Percentiles rank a stretch among this genome's conserved stretches.
phyloP scores from a whole-genome alignment of 2,888 invertebrate species.

The Acrobeloides nanus region DNA sequence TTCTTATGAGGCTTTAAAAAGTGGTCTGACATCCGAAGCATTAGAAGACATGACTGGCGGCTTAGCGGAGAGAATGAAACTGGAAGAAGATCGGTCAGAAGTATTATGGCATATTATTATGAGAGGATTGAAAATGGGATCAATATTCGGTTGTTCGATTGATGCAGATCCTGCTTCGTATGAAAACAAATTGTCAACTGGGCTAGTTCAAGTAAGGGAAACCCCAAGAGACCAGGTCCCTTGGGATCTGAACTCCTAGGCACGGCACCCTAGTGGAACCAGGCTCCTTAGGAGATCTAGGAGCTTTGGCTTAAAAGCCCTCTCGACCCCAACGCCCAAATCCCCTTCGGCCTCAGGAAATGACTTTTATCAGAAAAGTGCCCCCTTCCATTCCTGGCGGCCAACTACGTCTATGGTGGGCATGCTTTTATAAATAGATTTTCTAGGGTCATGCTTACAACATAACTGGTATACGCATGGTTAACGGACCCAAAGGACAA shows the following conservation, averaged over 20 bases:
- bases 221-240: conserved; percentile 56
- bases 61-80: conserved; percentile 64
- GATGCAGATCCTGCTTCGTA: conserved; percentile 59
- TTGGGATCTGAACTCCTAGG: conserved; percentile 87
- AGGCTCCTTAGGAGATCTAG: no score
- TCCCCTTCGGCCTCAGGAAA: no score
- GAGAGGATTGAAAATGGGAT: conserved; percentile 80
- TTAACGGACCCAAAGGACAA: conserved; percentile 62
- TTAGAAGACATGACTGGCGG: conserved; percentile 89
- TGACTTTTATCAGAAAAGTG: no score
- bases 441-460: conserved; percentile 89
- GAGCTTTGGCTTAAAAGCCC: no score
- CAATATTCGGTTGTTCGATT: conserved; percentile 89
- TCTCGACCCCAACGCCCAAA: no score
- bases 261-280: no score
- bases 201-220: conserved; percentile 66
- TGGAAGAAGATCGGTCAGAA: conserved; percentile 65
- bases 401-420: no score
- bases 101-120: conserved; percentile 73
- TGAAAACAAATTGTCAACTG: conserved; percentile 75
- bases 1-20: conserved; percentile 87
- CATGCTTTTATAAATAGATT: no score
- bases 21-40: conserved; percentile 93
- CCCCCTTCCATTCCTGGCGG: no score
- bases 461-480: conserved; percentile 73